Base-by-base conservation (phyloP, 2,113 vertebrate species). In the Phyllostomus discolor region DNA sequence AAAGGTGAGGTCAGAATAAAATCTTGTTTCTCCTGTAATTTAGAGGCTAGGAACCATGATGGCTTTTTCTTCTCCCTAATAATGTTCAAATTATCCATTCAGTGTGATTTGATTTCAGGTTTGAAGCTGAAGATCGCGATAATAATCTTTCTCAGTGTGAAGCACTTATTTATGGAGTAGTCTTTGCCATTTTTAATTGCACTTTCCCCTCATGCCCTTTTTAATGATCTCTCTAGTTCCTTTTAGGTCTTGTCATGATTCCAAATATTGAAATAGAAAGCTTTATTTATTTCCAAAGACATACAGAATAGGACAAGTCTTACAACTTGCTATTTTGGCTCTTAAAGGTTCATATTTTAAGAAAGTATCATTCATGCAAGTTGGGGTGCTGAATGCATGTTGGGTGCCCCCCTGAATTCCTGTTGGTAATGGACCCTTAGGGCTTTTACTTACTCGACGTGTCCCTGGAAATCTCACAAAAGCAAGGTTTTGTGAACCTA, bases 161-260 rank as follows among this genome's bases (percentile, higher is more conserved):
- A 96, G 7, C 59, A 97, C 82, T 96, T 98, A 98, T 97, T 98
- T 97, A 96, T 94, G 64, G 90, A 96, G 88, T 86, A 95, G 80
- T 96, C 87, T 97, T 98, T 98, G 85, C 83, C 92, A 86, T 96
- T 98, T 98, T 98, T 95, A 98, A 98, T 97, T 97, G 93, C 70
- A 93, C 70, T 97, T 97, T 98, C 96, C 95, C 95, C 95, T 98
- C 72, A 91, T 97, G 95, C 90, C 95, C 92, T 64, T 98, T 98
- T 98, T 97, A 98, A 73, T 98, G 98, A 92, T 98, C 91, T 98
- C 90, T 98, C 85, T 76, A 96, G 76, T 94, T 98, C 92, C 91
- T 97, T 98, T 97, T 98, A 95, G 98, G 73, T 84, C 86, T 95
- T 98, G 96, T 98, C 97, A 97, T 0, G 6, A 97, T 98, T 97